A percentile compares a stretch with the other conserved stretches of the same genome.
phyloP scores from a whole-genome alignment of 2,113 vertebrate species.

The Phainopepla nitens region DNA sequence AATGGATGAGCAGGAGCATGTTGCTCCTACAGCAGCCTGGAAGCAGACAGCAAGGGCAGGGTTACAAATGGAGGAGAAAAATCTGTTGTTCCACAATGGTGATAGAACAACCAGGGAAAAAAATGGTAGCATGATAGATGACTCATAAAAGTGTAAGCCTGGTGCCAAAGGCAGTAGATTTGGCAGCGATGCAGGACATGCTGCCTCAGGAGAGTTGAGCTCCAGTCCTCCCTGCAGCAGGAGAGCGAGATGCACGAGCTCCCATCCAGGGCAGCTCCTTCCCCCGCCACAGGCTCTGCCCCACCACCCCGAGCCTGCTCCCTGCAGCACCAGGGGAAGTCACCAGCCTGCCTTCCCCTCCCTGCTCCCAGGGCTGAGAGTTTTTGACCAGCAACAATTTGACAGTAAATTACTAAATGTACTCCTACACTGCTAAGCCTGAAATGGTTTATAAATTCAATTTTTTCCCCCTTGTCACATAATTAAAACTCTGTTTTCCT shows the following conservation, averaged over 20 bases:
- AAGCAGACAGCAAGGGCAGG: not conserved
- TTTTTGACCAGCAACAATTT: not conserved
- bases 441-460: not conserved
- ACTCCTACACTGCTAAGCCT: not conserved
- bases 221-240: not conserved
- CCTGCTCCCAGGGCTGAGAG: not conserved
- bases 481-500: not conserved
- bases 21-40: conserved; percentile 1
- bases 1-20: not conserved
- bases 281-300: not conserved
- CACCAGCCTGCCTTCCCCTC: not conserved
- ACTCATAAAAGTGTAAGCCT: conserved; percentile 39
- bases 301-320: not conserved
- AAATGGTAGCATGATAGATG: conserved; percentile 39
- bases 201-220: conserved; percentile 22
- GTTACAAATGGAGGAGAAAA: not conserved
- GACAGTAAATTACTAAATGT: not conserved
- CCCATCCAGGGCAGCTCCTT: conserved; percentile 25
- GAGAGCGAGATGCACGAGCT: not conserved
- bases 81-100: conserved; percentile 28
- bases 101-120: not conserved
- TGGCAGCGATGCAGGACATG: not conserved
- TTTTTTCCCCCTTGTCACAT: not conserved
- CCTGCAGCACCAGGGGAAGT: not conserved
- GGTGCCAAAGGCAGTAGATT: conserved; percentile 39